Percentiles rank a stretch among this genome's conserved stretches.
Conservation (phyloP, 2,797 vertebrate genomes). For the Enteromius treurensis region DNA sequence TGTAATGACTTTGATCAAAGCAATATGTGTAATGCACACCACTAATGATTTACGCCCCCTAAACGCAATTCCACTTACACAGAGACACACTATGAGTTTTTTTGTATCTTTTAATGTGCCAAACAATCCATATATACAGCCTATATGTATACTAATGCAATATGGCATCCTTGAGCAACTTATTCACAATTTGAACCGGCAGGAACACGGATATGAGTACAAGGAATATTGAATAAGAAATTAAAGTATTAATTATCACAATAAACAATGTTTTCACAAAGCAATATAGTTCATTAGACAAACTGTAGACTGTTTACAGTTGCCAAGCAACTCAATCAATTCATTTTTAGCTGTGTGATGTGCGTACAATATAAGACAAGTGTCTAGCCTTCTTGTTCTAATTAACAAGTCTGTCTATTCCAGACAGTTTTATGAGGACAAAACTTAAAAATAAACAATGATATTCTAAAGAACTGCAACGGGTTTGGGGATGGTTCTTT, state of each 20-base stretch:
- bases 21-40: constrained; percentile 32
- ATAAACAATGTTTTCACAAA: not conserved
- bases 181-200: not conserved
- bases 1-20: constrained; percentile 51
- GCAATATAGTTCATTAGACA: not conserved
- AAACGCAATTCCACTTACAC: constrained; percentile 21
- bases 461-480: not conserved
- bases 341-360: no score
- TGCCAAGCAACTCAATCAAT: not conserved
- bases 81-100: not conserved
- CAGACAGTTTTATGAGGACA: not conserved
- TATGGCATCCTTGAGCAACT: not conserved
- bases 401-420: not conserved
- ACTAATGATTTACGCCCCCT: constrained; percentile 38
- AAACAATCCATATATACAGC: not conserved
- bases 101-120: not conserved
- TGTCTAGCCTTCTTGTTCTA: not conserved
- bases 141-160: not conserved
- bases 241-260: not conserved
- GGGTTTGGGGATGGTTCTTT: not conserved
- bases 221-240: not conserved
- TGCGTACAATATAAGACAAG: not conserved
- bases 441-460: not conserved
- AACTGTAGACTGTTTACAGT: not conserved
- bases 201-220: not conserved